These are phyloP conservation scores for Pangasius mekongensis DNA, from an alignment of 2,797 vertebrate species.

Conservation along the genomic window DNA sequence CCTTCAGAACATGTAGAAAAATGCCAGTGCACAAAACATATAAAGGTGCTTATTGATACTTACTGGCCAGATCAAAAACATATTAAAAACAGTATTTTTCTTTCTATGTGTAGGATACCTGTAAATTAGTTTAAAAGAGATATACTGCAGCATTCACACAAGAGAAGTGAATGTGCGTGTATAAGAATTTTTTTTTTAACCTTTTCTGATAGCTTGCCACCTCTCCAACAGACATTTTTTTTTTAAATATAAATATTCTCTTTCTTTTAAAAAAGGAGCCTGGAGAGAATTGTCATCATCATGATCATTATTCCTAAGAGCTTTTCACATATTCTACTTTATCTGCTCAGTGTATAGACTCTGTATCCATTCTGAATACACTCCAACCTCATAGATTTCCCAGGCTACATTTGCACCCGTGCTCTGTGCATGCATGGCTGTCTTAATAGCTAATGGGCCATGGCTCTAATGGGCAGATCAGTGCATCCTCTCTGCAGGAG, in stretches of 20 bases:
- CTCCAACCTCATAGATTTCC: conserved; percentile 31
- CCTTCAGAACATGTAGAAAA: background rate
- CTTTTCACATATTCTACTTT: conserved; percentile 19
- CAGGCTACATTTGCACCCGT: conserved; percentile 41
- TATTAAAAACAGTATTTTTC: conserved; percentile 63
- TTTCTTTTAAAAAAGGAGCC: background rate
- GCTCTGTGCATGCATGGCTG: conserved; percentile 44
- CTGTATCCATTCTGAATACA: conserved; percentile 16
- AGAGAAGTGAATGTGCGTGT: background rate
- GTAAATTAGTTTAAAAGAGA: background rate
- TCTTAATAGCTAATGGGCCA: conserved; percentile 62
- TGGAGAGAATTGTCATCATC: conserved; percentile 8
- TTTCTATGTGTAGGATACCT: conserved; percentile 32
- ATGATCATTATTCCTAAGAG: conserved; percentile 26
- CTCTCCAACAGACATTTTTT: background rate
- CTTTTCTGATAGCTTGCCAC: conserved; percentile 1
- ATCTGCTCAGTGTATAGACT: conserved; percentile 9
- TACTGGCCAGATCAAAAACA: conserved; percentile 55
- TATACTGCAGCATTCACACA: background rate
- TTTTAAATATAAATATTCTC: background rate
- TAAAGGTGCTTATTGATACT: conserved; percentile 56
- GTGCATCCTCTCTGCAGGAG: conserved; percentile 69
- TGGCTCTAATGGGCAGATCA: conserved; percentile 73
- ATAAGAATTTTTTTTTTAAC: background rate
- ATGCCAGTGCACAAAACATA: background rate